A percentile compares a stretch with the other conserved stretches of the same genome.
These are phyloP conservation scores for Agonopterix arenella DNA, from an alignment of 2,888 invertebrate genomes.

Conservation along the genomic window DNA sequence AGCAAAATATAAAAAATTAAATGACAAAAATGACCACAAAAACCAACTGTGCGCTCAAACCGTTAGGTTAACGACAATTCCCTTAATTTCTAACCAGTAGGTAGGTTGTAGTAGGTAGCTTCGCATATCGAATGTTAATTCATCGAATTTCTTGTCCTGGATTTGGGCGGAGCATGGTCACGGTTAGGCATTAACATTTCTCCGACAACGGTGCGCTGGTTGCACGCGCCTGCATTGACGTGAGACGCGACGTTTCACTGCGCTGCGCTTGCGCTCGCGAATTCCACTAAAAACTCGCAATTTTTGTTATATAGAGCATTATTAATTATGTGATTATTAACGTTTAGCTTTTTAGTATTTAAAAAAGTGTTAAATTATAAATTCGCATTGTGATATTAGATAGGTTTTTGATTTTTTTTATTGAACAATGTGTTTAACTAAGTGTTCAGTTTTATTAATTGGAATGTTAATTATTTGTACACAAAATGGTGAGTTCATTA, in stretches of 20 bases:
- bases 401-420: neutral
- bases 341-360: neutral
- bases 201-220: neutral
- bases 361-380: neutral
- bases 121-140: slow-evolving; percentile 7
- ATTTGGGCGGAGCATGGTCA: slow-evolving; percentile 7
- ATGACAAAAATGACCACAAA: no score
- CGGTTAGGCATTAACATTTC: slow-evolving; percentile 9
- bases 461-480: slow-evolving; percentile 26
- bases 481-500: slow-evolving; percentile 34
- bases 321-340: neutral
- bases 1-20: no score
- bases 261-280: neutral
- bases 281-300: neutral
- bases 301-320: no score
- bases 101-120: neutral
- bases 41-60: no score
- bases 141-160: slow-evolving; percentile 6
- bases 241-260: slow-evolving; percentile 1
- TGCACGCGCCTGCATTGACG: neutral
- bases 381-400: neutral
- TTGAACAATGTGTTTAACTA: slow-evolving; percentile 35
- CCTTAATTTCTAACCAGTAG: slow-evolving; percentile 3
- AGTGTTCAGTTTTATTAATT: slow-evolving; percentile 31
- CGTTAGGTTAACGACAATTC: neutral